Conservation (phyloP, 2,888 invertebrate species). For the Latrodectus elegans region DNA sequence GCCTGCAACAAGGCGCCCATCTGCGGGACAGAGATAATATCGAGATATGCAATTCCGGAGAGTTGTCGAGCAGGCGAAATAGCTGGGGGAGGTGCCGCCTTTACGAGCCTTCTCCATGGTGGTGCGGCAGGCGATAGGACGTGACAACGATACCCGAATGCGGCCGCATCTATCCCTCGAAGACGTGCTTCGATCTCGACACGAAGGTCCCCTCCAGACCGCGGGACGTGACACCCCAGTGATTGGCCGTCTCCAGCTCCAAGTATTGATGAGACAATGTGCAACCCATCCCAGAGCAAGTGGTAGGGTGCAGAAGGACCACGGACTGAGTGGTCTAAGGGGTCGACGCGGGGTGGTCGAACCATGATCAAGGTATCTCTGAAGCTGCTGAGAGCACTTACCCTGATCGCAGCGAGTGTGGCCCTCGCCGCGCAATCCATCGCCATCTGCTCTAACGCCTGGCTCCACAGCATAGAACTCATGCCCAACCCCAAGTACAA, state of each 20-base stretch:
- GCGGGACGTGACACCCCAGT: background rate
- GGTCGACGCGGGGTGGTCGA: conserved; percentile 1
- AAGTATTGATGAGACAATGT: background rate
- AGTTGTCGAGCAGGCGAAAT: background rate
- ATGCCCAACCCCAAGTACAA: conserved; percentile 81
- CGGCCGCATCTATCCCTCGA: conserved; percentile 14
- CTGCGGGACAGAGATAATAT: background rate
- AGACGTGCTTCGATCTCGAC: conserved; percentile 40
- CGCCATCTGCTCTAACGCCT: conserved; percentile 86
- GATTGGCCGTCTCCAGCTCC: background rate
- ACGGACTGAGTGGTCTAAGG: background rate
- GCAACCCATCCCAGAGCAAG: background rate
- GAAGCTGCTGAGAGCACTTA: conserved; percentile 70
- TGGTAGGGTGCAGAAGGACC: background rate
- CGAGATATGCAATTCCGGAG: conserved; percentile 2
- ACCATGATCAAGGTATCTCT: conserved; percentile 66
- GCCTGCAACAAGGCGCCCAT: background rate
- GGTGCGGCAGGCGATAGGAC: conserved; percentile 3
- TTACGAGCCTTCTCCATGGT: conserved; percentile 23
- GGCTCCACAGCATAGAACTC: conserved; percentile 91
- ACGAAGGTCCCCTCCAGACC: background rate
- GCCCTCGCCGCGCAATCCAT: conserved; percentile 83
- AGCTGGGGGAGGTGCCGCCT: background rate
- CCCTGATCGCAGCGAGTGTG: conserved; percentile 81
- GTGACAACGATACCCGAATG: conserved; percentile 22